Conservation (phyloP, 2,113 vertebrate species). For the Mastomys coucha region DNA sequence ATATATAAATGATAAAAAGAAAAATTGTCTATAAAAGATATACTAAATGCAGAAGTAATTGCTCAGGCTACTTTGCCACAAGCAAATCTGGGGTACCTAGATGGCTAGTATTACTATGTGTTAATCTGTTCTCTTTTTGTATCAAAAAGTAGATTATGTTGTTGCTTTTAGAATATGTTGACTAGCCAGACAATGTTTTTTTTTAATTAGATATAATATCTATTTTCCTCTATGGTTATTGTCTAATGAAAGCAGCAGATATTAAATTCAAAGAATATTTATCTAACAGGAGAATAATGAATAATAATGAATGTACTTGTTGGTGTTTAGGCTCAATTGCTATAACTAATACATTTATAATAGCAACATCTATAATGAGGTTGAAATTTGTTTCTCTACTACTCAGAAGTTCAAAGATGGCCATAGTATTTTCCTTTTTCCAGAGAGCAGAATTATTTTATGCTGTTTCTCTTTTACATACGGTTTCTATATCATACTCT, state of each 20-base stretch:
- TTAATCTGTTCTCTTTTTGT: not conserved
- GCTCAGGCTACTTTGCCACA: not conserved
- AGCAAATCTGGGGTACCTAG: not conserved
- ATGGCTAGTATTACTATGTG: not conserved
- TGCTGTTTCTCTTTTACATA: not conserved
- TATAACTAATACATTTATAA: not conserved
- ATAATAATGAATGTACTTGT: not conserved
- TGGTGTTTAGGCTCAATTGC: not conserved
- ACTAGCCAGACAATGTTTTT: conserved; percentile 36
- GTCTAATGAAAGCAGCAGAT: not conserved
- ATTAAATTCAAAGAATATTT: conserved; percentile 1
- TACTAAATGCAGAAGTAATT: conserved; percentile 18
- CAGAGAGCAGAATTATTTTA: not conserved
- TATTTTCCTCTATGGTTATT: not conserved
- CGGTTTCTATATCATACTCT: not conserved
- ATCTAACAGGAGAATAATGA: not conserved
- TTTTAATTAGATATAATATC: not conserved
- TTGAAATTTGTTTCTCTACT: not conserved
- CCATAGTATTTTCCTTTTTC: not conserved
- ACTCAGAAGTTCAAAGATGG: not conserved
- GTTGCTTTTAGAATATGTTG: not conserved
- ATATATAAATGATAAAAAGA: not conserved
- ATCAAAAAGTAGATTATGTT: not conserved
- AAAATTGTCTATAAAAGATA: not conserved
- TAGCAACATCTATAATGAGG: not conserved